Conservation (phyloP, 1,140 invertebrate species). For the Argopecten irradians region DNA sequence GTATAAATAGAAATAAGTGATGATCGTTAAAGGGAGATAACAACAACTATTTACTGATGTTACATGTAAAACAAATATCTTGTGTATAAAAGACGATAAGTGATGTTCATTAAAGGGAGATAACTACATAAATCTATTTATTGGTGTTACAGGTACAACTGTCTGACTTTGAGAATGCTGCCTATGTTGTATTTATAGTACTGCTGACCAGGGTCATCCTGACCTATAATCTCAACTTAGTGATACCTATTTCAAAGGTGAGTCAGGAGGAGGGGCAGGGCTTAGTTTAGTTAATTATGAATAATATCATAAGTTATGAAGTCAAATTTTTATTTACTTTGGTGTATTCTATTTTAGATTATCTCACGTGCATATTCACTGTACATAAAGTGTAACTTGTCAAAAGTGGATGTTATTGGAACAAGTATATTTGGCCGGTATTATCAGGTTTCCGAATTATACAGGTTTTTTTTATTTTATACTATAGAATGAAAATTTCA, state of each 20-base stretch:
- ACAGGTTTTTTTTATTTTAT: too few species aligned
- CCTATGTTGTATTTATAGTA: conserved; percentile 98
- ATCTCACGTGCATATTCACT: neutral
- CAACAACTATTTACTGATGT: too few species aligned
- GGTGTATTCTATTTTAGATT: neutral
- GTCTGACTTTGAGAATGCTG: conserved; percentile 99
- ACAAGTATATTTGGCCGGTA: too few species aligned
- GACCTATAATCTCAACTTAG: conserved; percentile 96
- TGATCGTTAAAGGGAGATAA: neutral
- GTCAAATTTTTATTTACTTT: neutral
- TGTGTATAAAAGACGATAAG: too few species aligned
- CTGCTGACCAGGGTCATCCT: conserved; percentile 97
- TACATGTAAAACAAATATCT: too few species aligned
- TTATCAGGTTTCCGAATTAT: too few species aligned
- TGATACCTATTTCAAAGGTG: conserved; percentile 98
- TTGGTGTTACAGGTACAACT: conserved; percentile 85
- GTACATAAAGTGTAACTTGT: neutral
- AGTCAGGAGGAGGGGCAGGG: too few species aligned
- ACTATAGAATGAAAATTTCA: too few species aligned
- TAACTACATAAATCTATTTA: too few species aligned
- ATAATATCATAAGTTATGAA: neutral
- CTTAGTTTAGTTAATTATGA: neutral
- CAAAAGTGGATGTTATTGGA: too few species aligned
- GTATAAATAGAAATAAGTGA: too few species aligned
- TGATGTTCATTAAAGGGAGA: neutral